phyloP scores from a whole-genome alignment of 2,113 vertebrate species.

The Malurus elegans region DNA sequence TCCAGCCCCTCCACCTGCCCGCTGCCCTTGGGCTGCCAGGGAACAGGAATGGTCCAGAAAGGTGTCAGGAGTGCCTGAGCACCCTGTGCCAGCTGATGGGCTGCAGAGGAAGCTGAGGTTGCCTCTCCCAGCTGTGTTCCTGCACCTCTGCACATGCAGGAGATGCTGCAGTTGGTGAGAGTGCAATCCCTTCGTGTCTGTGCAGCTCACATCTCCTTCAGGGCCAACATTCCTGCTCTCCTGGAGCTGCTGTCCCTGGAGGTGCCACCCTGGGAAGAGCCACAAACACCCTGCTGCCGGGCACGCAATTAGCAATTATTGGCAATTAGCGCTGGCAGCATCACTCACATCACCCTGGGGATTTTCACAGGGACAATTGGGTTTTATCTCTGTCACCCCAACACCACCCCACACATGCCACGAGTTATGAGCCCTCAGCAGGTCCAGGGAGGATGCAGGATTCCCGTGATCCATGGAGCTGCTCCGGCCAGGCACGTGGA shows the following conservation, averaged over 20 bases:
- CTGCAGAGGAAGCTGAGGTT: background rate
- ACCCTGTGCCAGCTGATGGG: background rate
- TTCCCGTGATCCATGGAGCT: background rate
- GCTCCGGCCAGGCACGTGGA: rapidly evolving
- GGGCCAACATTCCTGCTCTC: background rate
- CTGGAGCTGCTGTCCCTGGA: background rate
- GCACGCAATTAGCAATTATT: background rate
- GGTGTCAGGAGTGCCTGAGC: background rate
- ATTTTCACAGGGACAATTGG: rapidly evolving
- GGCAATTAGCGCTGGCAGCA: background rate
- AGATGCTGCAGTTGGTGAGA: rapidly evolving
- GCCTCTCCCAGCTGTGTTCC: background rate
- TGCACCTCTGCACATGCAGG: background rate
- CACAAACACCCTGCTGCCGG: background rate
- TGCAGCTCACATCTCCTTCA: background rate
- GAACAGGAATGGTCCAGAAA: background rate
- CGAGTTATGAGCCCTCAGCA: background rate
- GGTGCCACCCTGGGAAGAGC: background rate
- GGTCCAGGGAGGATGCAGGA: background rate
- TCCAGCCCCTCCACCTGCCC: background rate
- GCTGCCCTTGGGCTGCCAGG: background rate
- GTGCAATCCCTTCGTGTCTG: rapidly evolving
- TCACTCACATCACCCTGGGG: rapidly evolving
- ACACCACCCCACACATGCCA: rapidly evolving
- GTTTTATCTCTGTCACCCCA: background rate